Percentiles rank a stretch among this genome's conserved stretches.
Conservation (phyloP, 2,888 invertebrate species). For the Drosophila recens region DNA sequence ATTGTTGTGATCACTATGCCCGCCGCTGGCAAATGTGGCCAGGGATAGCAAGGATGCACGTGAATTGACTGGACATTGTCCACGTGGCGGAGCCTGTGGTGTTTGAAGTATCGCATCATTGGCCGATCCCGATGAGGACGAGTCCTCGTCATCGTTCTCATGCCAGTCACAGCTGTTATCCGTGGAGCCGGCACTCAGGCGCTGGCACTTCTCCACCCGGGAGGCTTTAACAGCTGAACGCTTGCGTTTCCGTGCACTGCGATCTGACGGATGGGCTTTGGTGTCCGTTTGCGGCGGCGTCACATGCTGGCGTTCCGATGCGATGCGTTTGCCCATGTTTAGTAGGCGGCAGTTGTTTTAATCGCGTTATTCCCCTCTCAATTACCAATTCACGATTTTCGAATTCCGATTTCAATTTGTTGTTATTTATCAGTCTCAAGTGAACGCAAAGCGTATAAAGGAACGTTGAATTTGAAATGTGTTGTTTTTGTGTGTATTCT, state of each 20-base stretch:
- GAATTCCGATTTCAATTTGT: background rate
- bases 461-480: conserved; percentile 55
- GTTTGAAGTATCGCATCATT: conserved; percentile 51
- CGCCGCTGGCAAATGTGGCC: conserved; percentile 62
- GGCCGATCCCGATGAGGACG: conserved; percentile 77
- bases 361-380: conserved; percentile 2
- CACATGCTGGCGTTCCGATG: conserved; percentile 65
- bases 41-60: conserved; percentile 63
- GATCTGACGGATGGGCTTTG: conserved; percentile 55
- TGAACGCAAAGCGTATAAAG: conserved; percentile 38
- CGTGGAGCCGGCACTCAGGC: conserved; percentile 29
- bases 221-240: conserved; percentile 56
- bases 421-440: conserved; percentile 60
- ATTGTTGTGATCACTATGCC: conserved; percentile 62
- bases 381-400: background rate
- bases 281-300: conserved; percentile 44
- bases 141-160: conserved; percentile 82
- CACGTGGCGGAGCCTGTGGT: conserved; percentile 42
- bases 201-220: conserved; percentile 57
- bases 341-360: conserved; percentile 21
- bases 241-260: conserved; percentile 82
- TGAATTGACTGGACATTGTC: conserved; percentile 46
- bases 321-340: conserved; percentile 83
- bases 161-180: conserved; percentile 68
- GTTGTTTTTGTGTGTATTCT: conserved; percentile 57